Base-by-base conservation (phyloP, 2,113 vertebrate species). In the Lanius ludovicianus region DNA sequence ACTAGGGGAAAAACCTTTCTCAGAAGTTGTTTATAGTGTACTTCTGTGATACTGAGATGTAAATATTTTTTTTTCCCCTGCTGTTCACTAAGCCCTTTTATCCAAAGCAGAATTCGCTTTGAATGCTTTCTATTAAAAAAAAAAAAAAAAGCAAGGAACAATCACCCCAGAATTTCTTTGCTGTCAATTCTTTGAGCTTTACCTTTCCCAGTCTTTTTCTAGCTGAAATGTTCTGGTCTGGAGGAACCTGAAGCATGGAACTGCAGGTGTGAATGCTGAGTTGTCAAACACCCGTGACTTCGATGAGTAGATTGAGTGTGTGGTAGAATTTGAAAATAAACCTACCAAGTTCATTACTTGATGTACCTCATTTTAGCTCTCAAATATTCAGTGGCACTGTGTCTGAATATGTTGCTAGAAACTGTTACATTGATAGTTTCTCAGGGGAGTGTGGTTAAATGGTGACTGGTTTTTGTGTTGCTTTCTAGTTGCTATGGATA, bases 401-500 rank as follows among this genome's bases (percentile, higher is more conserved):
- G 42, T 70, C 21, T 37, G 63, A 47, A 9, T 60, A 8, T 69
- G 84, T 93, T 91, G 70, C 86, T 91, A 71, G 94, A 94, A 92
- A 90, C 89, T 85, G 74, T 55, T 44, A 31, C 0, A 2, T 84
- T 94, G 80, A 17, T 91, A 16, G 64, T 92, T 91, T 94, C 73
- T 75, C 41, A 24, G 56, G 35, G 56, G 52, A 88, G 2, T 81
- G 85, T 93, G 88, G 85, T 96, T 93, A 81, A 31, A 28, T 30
- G 47, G 65, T 93, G 67, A 90, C 68, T 96, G 76, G 53, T 86
- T 83, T 89, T 93, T 94, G 39, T 74, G 93, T 88, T 84, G 55
- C 20, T 93, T 85, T 90, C 64, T 88, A n/a, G 85, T 88, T 94
- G 85, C 83, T 90, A 27, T 93, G 93, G 95, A 78, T 93, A 86